Percentiles rank a stretch among this genome's conserved stretches.
phyloP scores from a whole-genome alignment of 2,888 invertebrate species.

The Dusona sp. region DNA sequence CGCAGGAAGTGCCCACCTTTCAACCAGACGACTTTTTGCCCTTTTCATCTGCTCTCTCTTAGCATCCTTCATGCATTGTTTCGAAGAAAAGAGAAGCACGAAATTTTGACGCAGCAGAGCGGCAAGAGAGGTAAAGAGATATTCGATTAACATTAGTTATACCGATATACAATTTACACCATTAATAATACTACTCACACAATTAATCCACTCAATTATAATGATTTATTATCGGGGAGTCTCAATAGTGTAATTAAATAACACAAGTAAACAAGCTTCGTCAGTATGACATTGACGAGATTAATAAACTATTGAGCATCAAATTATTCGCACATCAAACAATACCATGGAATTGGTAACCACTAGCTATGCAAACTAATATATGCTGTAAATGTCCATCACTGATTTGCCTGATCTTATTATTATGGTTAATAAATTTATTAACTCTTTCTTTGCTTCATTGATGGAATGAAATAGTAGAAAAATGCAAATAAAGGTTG shows the following conservation, averaged over 20 bases:
- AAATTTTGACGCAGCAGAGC: neutral
- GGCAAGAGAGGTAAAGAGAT: neutral
- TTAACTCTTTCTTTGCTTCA: neutral
- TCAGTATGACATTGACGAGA: neutral
- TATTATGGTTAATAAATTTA: no score
- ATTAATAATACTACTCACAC: neutral
- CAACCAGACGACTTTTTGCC: neutral
- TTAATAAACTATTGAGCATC: neutral
- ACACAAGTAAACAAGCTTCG: neutral
- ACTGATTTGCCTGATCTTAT: no score
- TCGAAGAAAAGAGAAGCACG: neutral
- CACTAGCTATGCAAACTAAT: neutral
- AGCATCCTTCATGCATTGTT: neutral
- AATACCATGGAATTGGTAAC: neutral
- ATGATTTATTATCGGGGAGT: neutral
- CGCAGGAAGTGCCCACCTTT: constrained; percentile 53
- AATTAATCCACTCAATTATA: neutral
- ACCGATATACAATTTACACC: neutral
- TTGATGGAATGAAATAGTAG: neutral
- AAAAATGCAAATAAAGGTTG: neutral
- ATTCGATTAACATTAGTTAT: neutral
- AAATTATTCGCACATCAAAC: neutral
- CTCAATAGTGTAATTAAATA: neutral
- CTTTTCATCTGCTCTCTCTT: neutral
- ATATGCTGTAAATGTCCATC: neutral